A percentile compares a stretch with the other conserved stretches of the same genome.
Conservation (phyloP, 1,140 invertebrate species). For the Pantala flavescens region DNA sequence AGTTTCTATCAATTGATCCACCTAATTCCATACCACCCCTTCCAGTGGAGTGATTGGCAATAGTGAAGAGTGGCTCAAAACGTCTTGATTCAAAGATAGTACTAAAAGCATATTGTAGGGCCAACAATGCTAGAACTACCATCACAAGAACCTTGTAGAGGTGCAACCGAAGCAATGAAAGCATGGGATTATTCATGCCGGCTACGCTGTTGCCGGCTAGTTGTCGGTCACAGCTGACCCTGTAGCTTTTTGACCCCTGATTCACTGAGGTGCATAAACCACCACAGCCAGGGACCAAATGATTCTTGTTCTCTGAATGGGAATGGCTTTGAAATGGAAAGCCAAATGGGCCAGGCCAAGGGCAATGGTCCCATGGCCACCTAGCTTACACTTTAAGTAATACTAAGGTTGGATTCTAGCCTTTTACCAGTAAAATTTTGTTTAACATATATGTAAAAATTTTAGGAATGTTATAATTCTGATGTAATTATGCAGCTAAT, state of each 20-base stretch:
- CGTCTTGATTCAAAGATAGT: slow-evolving; percentile 35
- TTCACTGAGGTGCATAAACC: not conserved
- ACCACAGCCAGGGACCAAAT: not conserved
- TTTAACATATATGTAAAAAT: too few relatives aligned
- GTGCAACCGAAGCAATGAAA: not conserved
- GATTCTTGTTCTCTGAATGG: not conserved
- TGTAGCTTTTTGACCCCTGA: not conserved
- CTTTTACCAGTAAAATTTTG: too few relatives aligned
- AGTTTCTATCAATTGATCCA: not conserved
- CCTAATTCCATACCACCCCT: slow-evolving; percentile 11
- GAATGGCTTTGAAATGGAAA: not conserved
- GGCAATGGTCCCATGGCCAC: not conserved
- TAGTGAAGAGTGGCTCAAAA: slow-evolving; percentile 38
- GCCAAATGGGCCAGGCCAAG: not conserved
- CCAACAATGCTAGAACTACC: slow-evolving; percentile 29
- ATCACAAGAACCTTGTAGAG: slow-evolving; percentile 16
- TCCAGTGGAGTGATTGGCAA: slow-evolving; percentile 30
- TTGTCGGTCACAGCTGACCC: not conserved
- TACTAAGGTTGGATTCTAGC: too few relatives aligned
- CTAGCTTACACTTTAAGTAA: not conserved
- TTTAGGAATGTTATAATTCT: too few relatives aligned
- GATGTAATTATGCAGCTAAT: too few relatives aligned
- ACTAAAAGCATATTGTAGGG: slow-evolving; percentile 39
- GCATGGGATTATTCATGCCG: not conserved
- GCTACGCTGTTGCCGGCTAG: not conserved